A percentile compares a stretch with the other conserved stretches of the same genome.
These are phyloP conservation scores for Cricetomys ansorgei DNA, from an alignment of 2,113 vertebrate genomes.

Conservation along the genomic window DNA sequence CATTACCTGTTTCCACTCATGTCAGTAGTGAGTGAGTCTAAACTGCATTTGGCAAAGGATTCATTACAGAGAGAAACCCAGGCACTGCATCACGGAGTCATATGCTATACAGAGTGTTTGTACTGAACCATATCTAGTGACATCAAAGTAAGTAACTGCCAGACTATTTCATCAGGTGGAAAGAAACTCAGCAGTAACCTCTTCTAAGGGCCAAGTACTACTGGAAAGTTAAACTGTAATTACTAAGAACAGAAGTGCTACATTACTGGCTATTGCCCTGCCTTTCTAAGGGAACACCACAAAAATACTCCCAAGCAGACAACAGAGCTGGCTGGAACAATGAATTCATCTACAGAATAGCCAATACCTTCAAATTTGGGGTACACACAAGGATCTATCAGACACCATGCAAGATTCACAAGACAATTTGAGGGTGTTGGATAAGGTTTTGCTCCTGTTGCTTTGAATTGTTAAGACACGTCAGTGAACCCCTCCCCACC, in stretches of 20 bases:
- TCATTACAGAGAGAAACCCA: constrained; percentile 75
- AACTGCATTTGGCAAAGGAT: constrained; percentile 80
- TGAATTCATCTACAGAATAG: background rate
- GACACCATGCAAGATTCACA: constrained; percentile 3
- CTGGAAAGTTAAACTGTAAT: constrained; percentile 38
- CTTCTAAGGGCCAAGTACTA: constrained; percentile 49
- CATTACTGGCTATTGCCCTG: constrained; percentile 35
- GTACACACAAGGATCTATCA: background rate
- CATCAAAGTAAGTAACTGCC: background rate
- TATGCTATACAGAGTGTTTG: background rate
- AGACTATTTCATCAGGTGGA: background rate
- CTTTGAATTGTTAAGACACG: constrained; percentile 25
- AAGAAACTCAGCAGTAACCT: constrained; percentile 44
- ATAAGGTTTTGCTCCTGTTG: constrained; percentile 34
- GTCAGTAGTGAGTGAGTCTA: constrained; percentile 69
- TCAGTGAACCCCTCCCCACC: background rate
- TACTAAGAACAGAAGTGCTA: constrained; percentile 71
- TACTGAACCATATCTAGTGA: background rate
- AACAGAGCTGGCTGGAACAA: constrained; percentile 6
- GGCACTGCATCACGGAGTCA: constrained; percentile 62
- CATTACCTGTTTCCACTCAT: constrained; percentile 70
- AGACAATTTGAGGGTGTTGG: background rate
- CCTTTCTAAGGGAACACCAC: constrained; percentile 46
- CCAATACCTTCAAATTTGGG: background rate
- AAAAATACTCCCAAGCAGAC: background rate